Evolutionary conservation across 2,113 vertebrate species (phyloP).

Genomic region (Atherinomorus stipes): DNA sequence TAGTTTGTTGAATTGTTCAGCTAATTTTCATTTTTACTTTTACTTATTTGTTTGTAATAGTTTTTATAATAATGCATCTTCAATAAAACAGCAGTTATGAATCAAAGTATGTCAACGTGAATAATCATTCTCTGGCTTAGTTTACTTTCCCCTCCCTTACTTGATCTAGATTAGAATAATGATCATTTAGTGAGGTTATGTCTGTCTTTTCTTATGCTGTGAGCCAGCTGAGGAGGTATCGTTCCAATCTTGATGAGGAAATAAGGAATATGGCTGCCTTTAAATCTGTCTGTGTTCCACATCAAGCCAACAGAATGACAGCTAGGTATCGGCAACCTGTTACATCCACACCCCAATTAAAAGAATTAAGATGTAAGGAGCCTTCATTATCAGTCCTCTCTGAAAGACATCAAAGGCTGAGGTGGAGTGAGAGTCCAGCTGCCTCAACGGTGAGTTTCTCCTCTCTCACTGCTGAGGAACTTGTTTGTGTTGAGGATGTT

Average conservation of each 20-base stretch:
- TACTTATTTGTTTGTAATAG: not conserved
- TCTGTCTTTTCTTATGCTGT: not conserved
- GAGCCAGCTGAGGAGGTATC: not conserved
- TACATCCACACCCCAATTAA: conserved; percentile 74
- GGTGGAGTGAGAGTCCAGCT: conserved; percentile 83
- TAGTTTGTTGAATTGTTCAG: not conserved
- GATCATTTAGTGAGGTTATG: no score
- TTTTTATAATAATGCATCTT: not conserved
- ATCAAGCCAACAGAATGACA: conserved; percentile 42
- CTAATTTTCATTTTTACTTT: not conserved
- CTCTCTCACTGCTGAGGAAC: conserved; percentile 75
- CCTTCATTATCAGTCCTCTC: conserved; percentile 81
- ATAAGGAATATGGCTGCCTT: not conserved
- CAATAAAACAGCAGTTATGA: no score
- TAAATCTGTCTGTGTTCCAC: conserved; percentile 7
- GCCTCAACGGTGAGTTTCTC: conserved; percentile 79
- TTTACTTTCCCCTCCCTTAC: not conserved
- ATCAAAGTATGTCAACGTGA: no score
- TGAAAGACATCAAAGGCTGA: conserved; percentile 79
- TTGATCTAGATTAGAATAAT: not conserved
- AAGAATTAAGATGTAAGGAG: conserved; percentile 79
- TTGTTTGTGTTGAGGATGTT: conserved; percentile 85
- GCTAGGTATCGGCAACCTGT: conserved; percentile 57
- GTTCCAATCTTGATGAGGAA: conserved; percentile 13
- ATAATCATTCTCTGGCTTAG: no score